These are phyloP conservation scores for Tenthredo livida DNA, from an alignment of 2,888 invertebrate genomes.

Conservation along the genomic window DNA sequence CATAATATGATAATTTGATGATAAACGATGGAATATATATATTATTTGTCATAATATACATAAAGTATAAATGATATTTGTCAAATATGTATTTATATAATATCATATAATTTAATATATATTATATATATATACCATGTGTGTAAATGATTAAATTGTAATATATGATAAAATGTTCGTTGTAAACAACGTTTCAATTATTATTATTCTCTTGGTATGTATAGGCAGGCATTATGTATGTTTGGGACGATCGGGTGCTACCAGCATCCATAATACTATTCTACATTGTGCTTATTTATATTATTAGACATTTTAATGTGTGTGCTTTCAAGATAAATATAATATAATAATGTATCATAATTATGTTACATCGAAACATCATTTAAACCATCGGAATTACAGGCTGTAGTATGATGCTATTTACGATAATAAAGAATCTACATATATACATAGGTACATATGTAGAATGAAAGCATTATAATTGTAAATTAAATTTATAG, in stretches of 20 bases:
- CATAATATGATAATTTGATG: neutral
- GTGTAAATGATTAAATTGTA: neutral
- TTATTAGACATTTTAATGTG: constrained; percentile 60
- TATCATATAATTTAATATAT: neutral
- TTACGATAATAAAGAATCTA: neutral
- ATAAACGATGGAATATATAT: neutral
- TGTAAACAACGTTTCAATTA: constrained; percentile 59
- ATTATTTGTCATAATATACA: neutral
- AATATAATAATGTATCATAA: constrained; percentile 31
- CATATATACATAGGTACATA: neutral
- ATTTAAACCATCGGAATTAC: neutral
- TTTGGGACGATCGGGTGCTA: constrained; percentile 68
- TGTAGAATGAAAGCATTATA: neutral
- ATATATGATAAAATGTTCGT: neutral
- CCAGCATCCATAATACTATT: constrained; percentile 69
- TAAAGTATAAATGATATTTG: neutral
- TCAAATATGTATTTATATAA: neutral
- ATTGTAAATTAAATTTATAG: neutral
- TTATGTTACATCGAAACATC: constrained; percentile 5
- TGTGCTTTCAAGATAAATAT: constrained; percentile 49
- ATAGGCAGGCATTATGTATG: constrained; percentile 68
- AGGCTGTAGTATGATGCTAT: neutral
- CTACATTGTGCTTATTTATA: constrained; percentile 66
- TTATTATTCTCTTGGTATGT: constrained; percentile 53
- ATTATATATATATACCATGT: neutral